These are phyloP conservation scores for Saimiri boliviensis DNA, from an alignment of 2,113 vertebrate genomes.

Conservation along the genomic window DNA sequence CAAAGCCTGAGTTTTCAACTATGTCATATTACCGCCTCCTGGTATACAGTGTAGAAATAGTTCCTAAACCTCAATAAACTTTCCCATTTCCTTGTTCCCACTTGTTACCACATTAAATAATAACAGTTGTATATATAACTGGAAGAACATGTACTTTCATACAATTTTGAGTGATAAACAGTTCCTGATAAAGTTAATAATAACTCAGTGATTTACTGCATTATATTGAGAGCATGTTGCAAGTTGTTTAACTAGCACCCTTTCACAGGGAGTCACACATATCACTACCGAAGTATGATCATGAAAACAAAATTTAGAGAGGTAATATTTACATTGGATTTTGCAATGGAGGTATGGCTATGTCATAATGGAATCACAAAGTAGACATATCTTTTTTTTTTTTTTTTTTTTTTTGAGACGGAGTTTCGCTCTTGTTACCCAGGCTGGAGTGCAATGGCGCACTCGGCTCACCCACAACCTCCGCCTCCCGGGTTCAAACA, in stretches of 20 bases:
- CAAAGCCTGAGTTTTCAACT: background rate
- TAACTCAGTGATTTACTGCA: background rate
- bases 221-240: background rate
- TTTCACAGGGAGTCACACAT: background rate
- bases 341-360: background rate
- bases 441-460: too few species aligned
- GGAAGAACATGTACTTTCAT: background rate
- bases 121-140: background rate
- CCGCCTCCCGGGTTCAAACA: too few species aligned
- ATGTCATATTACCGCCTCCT: background rate
- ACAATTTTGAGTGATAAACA: background rate
- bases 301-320: slow-evolving; percentile 7
- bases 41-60: background rate
- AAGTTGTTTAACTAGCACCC: background rate
- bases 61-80: background rate
- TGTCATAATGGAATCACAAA: background rate
- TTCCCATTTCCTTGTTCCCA: background rate
- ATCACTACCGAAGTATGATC: background rate
- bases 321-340: background rate
- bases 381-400: background rate
- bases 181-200: background rate
- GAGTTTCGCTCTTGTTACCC: too few species aligned
- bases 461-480: too few species aligned
- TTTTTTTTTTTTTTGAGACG: too few species aligned
- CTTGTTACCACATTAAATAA: background rate